These are phyloP conservation scores for Danionella cerebrum DNA, from an alignment of 2,113 vertebrate genomes.

Conservation along the genomic window DNA sequence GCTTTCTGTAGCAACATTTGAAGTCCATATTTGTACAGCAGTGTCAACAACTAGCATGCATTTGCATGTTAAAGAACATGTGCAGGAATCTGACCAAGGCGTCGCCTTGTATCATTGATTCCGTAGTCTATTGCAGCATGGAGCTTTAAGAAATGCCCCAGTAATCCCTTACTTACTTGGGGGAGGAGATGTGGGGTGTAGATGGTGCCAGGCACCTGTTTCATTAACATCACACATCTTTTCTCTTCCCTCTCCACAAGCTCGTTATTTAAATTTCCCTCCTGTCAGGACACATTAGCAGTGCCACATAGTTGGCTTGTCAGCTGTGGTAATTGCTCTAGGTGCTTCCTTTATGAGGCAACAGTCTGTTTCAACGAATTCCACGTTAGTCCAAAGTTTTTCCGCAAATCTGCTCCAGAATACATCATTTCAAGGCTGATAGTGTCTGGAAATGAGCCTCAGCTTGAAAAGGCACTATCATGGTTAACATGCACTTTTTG, in stretches of 20 bases:
- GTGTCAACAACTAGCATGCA: slow-evolving; percentile 38
- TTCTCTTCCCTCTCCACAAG: slow-evolving; percentile 53
- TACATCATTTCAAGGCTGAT: background rate
- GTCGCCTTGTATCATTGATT: slow-evolving; percentile 14
- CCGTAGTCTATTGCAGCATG: slow-evolving; percentile 28
- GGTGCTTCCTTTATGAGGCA: slow-evolving; percentile 68
- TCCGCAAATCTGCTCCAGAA: slow-evolving; percentile 44
- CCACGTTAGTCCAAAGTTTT: slow-evolving; percentile 47
- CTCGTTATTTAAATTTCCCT: slow-evolving; percentile 72
- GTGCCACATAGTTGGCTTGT: slow-evolving; percentile 60
- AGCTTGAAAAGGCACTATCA: background rate
- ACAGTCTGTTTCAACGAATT: slow-evolving; percentile 41
- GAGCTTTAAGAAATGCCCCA: slow-evolving; percentile 39
- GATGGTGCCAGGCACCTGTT: slow-evolving; percentile 60
- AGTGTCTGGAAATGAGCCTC: background rate
- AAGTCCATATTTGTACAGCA: slow-evolving; percentile 43
- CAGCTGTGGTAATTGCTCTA: slow-evolving; percentile 69
- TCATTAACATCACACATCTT: slow-evolving; percentile 64
- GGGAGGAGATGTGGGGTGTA: slow-evolving; percentile 21
- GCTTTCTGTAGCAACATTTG: slow-evolving; percentile 24
- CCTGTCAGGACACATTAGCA: slow-evolving; percentile 71
- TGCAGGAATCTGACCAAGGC: slow-evolving; percentile 31
- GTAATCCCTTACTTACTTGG: slow-evolving; percentile 59
- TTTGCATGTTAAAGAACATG: slow-evolving; percentile 47
- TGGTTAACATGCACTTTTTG: background rate